Conservation (phyloP, 2,797 vertebrate genomes). For the Neostethus bicornis region DNA sequence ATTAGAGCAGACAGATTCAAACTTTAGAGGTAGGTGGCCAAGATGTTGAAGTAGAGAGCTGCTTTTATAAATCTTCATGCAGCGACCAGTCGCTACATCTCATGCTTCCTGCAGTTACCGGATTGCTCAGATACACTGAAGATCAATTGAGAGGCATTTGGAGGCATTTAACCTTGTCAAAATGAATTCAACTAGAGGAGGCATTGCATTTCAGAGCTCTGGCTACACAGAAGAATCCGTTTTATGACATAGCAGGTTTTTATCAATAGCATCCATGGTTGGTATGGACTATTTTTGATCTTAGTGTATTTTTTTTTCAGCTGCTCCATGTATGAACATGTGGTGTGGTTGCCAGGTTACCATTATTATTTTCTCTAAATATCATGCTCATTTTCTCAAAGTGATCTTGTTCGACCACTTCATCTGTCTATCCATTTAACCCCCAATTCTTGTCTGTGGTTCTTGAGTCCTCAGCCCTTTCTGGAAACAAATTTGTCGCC, state of each 20-base stretch:
- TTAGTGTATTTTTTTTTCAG: not conserved
- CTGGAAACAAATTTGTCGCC: slow-evolving; percentile 14
- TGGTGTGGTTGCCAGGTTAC: slow-evolving; percentile 33
- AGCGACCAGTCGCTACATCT: not conserved
- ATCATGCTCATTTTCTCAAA: slow-evolving; percentile 1
- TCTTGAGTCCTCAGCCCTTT: slow-evolving; percentile 5
- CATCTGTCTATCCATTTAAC: not conserved
- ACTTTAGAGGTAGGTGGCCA: no score
- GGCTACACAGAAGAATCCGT: slow-evolving; percentile 1
- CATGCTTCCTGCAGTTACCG: not conserved
- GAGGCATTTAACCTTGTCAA: not conserved
- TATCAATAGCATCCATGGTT: not conserved
- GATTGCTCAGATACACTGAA: not conserved
- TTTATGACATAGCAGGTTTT: not conserved
- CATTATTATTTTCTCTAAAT: not conserved
- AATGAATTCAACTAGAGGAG: not conserved
- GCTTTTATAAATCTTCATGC: no score
- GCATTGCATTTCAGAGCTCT: not conserved
- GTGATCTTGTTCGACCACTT: not conserved
- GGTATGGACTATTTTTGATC: not conserved
- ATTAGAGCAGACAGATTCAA: not conserved
- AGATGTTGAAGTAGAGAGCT: not conserved
- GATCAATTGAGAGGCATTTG: not conserved
- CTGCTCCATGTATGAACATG: not conserved
- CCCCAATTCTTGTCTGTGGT: not conserved